These are phyloP conservation scores for Cataglyphis cursor DNA, from an alignment of 2,888 invertebrate species.

Conservation along the genomic window DNA sequence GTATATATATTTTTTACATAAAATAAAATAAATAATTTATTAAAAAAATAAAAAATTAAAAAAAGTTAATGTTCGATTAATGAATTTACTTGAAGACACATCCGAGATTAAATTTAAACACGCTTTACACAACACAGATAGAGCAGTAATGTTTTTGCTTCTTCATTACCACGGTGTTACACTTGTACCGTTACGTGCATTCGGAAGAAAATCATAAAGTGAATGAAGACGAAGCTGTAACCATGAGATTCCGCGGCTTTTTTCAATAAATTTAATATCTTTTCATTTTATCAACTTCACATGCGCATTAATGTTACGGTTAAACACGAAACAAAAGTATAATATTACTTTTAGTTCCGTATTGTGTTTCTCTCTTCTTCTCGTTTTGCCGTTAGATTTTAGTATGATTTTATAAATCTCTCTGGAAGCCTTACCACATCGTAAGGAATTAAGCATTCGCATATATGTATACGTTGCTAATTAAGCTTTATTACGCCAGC, in stretches of 20 bases:
- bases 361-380: neutral
- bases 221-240: conserved; percentile 34
- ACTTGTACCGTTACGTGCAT: conserved; percentile 42
- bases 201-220: conserved; percentile 32
- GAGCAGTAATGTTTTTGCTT: conserved; percentile 25
- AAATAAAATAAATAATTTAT: neutral
- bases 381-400: neutral
- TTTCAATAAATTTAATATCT: conserved; percentile 6
- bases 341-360: neutral
- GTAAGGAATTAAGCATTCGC: neutral
- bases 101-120: conserved; percentile 40
- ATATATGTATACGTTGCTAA: neutral
- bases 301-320: neutral
- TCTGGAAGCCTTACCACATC: neutral
- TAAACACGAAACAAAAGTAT: neutral
- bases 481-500: conserved; percentile 11
- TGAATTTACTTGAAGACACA: neutral
- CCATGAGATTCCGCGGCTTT: neutral
- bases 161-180: conserved; percentile 38
- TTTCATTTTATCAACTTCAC: conserved; percentile 13
- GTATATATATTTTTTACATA: neutral
- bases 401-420: conserved; percentile 1
- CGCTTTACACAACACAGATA: conserved; percentile 30
- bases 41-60: neutral
- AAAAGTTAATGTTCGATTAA: conserved; percentile 10